These are phyloP conservation scores for Centropus unirufus DNA, from an alignment of 2,113 vertebrate species.

Conservation along the genomic window DNA sequence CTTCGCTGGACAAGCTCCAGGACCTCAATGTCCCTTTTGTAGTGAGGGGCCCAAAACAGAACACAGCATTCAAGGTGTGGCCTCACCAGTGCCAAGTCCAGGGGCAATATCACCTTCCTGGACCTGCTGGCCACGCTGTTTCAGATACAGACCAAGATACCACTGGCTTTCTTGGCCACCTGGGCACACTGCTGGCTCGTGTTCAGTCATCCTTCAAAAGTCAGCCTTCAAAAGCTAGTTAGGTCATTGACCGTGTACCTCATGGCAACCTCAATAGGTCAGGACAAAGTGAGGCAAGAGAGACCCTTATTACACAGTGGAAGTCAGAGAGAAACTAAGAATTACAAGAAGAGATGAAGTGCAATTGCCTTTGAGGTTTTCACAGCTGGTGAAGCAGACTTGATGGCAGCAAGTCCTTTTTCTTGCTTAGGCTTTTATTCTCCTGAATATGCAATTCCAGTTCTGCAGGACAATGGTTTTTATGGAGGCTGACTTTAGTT, in stretches of 20 bases:
- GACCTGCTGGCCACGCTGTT: no score
- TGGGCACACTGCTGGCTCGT: no score
- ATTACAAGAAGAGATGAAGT: not conserved
- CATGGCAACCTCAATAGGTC: not conserved
- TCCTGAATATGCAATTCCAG: not conserved
- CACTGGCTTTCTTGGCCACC: no score
- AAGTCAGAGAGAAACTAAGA: not conserved
- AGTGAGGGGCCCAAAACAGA: no score
- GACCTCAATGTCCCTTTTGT: no score
- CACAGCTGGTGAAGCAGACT: not conserved
- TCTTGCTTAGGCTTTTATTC: not conserved
- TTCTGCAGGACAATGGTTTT: not conserved
- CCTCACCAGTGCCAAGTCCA: no score
- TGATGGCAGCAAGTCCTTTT: not conserved
- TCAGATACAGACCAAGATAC: no score
- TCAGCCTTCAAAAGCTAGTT: not conserved
- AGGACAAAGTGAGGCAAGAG: not conserved
- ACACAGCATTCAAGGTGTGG: no score
- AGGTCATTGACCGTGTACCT: not conserved
- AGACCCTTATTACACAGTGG: not conserved
- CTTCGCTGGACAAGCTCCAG: no score
- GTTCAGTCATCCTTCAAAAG: no score
- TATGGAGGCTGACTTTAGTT: not conserved
- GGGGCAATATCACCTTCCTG: no score
- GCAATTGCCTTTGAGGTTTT: not conserved